Base-by-base conservation (phyloP, 2,888 invertebrate genomes). In the Cheilosia soror region DNA sequence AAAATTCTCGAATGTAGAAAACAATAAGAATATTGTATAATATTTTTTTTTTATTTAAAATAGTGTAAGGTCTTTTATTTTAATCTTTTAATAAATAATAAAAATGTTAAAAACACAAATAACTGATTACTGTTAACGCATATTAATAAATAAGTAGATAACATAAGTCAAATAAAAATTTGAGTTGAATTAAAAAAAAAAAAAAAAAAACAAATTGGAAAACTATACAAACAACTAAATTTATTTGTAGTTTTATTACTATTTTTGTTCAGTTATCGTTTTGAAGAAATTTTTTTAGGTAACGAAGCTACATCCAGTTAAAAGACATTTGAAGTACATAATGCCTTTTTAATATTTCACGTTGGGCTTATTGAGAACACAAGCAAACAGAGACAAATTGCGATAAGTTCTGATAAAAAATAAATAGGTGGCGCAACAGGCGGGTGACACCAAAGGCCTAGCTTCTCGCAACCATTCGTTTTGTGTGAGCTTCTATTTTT, bases 91-190 rank as follows among this genome's bases (percentile, higher is more conserved):
- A 37, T 37, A 37, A 51, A 31, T 27, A 29, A 63, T 15, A 55
- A 9, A 51, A 5, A 31, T 57, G 11, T 55, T 31, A 44, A 44
- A 62, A 40, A 55, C 63, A 55, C 55, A 63, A 55, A 63, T 73
- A 72, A 72, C 72, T 72, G 72, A 72, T 72, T 42, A 51, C 40
- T 60, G 20, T 62, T 62, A 72, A 42, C 6, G 42, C 20, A 27
- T 71, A 47, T 27, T 51, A 51, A 58, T 15, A 2, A 27, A 42
- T 60, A 60, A 37, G 55, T 68, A 20, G 20, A 20, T 20, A 33
- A 27, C 33, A 15, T 44, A 6, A 15, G 15, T n/a, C 31, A 25
- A 60, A 7, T 29, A 49, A 33, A 60, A 40, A 5, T 31, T 15
- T 62, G 31, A 53, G 42, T 42, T 42, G 2, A 49, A 6, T 15